These are phyloP conservation scores for Patella ulyssiponensis DNA, from an alignment of 2,888 invertebrate species.

Conservation along the genomic window DNA sequence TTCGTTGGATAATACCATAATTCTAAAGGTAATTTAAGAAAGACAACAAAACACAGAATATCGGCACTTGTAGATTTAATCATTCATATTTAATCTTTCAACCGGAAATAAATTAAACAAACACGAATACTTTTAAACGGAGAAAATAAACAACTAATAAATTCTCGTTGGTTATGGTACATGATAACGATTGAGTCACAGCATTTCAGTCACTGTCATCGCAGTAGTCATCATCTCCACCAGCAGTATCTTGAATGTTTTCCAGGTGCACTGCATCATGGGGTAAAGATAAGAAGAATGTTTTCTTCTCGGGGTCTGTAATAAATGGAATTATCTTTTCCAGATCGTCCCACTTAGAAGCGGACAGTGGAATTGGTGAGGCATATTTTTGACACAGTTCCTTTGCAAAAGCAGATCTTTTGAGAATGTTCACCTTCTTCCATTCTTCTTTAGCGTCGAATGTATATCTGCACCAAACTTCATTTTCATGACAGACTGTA, in stretches of 20 bases:
- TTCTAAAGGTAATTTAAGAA: no score
- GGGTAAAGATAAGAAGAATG: not conserved
- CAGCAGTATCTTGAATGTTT: not conserved
- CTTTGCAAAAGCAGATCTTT: not conserved
- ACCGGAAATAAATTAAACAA: not conserved
- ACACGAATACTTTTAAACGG: no score
- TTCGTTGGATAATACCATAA: no score
- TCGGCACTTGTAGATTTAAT: not conserved
- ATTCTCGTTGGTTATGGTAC: not conserved
- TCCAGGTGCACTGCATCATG: not conserved
- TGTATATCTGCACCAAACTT: constrained; percentile 16
- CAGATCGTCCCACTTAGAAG: not conserved
- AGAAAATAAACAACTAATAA: no score
- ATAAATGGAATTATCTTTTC: not conserved
- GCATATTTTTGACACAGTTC: not conserved
- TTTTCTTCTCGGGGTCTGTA: not conserved
- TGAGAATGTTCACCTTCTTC: constrained; percentile 3
- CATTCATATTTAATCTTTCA: not conserved
- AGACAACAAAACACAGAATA: not conserved
- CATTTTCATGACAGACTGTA: constrained; percentile 5
- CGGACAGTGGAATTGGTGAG: not conserved
- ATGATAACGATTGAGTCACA: no score
- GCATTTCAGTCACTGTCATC: not conserved
- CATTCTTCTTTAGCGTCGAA: not conserved
- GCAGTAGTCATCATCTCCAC: not conserved